phyloP scores from a whole-genome alignment of 2,113 vertebrate species.

The Bubalus kerabau region DNA sequence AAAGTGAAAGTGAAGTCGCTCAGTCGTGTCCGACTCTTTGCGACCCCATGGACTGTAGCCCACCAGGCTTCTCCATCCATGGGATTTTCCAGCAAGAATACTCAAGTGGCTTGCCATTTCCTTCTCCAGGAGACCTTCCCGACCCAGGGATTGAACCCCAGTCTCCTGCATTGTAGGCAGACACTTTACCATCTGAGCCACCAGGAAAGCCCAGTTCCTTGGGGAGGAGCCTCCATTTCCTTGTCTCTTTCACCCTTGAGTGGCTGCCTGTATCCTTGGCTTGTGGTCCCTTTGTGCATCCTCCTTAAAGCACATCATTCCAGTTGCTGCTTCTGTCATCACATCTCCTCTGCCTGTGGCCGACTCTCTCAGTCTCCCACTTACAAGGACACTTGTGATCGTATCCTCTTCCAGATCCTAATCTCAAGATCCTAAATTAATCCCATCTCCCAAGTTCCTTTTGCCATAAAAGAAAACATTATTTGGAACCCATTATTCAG shows the following conservation, averaged over 20 bases:
- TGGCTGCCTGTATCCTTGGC: background rate
- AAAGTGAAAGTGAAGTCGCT: background rate
- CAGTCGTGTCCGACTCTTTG: background rate
- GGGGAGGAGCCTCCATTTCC: background rate
- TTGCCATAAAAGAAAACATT: background rate
- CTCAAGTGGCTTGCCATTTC: background rate
- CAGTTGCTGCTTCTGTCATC: background rate
- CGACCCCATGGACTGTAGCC: background rate
- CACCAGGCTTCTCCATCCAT: background rate
- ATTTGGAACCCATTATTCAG: background rate
- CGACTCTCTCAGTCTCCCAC: background rate
- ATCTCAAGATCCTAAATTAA: background rate
- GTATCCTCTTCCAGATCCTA: background rate
- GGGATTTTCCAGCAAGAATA: background rate
- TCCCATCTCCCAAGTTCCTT: background rate
- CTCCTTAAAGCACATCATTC: background rate
- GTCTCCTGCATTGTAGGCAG: background rate
- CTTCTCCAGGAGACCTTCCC: background rate
- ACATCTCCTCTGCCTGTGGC: background rate
- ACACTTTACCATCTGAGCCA: background rate
- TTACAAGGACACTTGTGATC: background rate
- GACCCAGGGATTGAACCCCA: background rate
- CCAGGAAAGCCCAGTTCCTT: background rate
- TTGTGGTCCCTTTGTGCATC: background rate
- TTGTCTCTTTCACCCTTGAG: background rate